phyloP scores from a whole-genome alignment of 2,113 vertebrate species.

The Centropus bengalensis region DNA sequence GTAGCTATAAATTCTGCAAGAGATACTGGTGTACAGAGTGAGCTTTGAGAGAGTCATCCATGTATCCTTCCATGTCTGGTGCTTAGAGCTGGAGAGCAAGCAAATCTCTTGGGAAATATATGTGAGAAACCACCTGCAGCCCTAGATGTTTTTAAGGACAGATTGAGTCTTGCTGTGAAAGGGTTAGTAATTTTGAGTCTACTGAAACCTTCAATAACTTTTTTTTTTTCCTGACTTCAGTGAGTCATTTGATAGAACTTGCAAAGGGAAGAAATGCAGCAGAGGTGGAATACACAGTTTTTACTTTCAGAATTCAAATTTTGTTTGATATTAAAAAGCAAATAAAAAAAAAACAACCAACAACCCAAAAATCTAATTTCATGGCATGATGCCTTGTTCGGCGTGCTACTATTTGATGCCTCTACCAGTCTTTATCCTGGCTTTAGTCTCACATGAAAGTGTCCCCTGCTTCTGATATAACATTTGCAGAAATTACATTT shows the following conservation, averaged over 20 bases:
- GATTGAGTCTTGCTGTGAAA: background rate
- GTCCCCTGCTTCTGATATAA: slow-evolving; percentile 2
- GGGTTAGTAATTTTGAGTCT: background rate
- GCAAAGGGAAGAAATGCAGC: background rate
- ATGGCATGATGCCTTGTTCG: background rate
- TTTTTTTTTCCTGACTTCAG: background rate
- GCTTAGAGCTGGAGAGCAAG: background rate
- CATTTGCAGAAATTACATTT: slow-evolving; percentile 34
- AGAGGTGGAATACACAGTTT: background rate
- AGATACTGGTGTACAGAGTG: background rate
- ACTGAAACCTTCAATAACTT: background rate
- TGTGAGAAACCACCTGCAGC: background rate
- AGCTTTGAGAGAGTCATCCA: background rate
- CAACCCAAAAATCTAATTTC: background rate
- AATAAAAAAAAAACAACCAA: background rate
- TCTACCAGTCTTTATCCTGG: background rate
- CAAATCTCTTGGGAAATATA: background rate
- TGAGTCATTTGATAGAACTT: background rate
- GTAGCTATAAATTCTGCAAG: background rate
- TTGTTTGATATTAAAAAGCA: background rate
- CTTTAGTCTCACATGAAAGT: background rate
- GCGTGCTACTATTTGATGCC: background rate
- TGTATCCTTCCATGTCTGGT: background rate
- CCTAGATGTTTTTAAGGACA: background rate
- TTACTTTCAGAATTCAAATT: background rate